Percentiles rank a stretch among this genome's conserved stretches.
These are phyloP conservation scores for Brachyptera putata DNA, from an alignment of 2,888 invertebrate species.

Conservation along the genomic window DNA sequence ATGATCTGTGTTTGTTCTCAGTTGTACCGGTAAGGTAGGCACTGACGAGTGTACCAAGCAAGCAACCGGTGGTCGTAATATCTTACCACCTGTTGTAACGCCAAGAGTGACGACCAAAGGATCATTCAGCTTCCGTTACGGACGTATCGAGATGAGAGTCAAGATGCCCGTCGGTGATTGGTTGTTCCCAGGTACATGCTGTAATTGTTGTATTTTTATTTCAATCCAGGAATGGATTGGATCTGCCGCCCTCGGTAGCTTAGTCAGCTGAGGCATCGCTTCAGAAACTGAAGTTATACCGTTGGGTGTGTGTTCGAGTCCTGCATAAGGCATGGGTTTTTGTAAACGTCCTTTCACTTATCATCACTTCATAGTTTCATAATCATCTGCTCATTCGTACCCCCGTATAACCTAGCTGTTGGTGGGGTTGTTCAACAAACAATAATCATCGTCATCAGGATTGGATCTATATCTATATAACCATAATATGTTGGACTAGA, in stretches of 20 bases:
- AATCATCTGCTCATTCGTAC: no score
- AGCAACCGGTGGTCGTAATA: constrained; percentile 48
- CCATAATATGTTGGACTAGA: not conserved
- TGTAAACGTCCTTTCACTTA: no score
- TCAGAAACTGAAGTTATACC: no score
- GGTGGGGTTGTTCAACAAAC: no score
- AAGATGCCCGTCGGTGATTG: constrained; percentile 72
- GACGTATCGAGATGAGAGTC: constrained; percentile 63
- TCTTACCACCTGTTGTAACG: constrained; percentile 65
- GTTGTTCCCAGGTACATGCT: constrained; percentile 64
- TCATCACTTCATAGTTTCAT: no score
- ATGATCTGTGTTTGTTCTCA: no score
- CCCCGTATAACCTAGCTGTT: no score
- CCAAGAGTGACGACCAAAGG: constrained; percentile 59
- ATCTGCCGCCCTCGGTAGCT: not conserved
- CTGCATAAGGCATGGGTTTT: no score
- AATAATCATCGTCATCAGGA: no score
- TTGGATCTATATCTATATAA: constrained; percentile 8
- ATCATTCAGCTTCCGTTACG: constrained; percentile 64
- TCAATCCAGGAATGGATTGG: not conserved
- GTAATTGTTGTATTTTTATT: not conserved
- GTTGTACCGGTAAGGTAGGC: constrained; percentile 43
- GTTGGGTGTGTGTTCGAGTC: no score
- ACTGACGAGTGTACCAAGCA: constrained; percentile 41
- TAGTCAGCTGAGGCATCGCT: no score